A percentile compares a stretch with the other conserved stretches of the same genome.
Conservation (phyloP, 2,888 invertebrate species). For the Rambutsinella grinnellia region DNA sequence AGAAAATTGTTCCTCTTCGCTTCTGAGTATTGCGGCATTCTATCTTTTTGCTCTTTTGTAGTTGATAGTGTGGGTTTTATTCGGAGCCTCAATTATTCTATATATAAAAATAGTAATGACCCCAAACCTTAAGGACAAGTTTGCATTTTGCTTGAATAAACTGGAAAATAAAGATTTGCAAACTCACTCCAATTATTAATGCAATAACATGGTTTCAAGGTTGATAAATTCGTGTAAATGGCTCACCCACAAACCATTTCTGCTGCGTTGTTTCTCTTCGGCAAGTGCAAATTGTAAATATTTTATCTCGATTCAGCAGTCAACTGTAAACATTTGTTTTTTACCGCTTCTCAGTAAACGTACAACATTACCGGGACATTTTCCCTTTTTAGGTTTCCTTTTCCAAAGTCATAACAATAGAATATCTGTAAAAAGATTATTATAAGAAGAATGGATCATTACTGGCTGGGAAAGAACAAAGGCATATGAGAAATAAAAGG, state of each 20-base stretch:
- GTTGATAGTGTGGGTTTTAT: neutral
- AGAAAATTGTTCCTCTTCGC: neutral
- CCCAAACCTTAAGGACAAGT: neutral
- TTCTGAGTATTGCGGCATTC: neutral
- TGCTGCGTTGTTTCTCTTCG: neutral
- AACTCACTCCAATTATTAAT: neutral
- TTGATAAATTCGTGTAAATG: too few relatives aligned
- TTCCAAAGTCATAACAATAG: neutral
- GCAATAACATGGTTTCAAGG: too few relatives aligned
- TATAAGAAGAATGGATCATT: conserved; percentile 41
- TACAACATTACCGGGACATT: too few relatives aligned
- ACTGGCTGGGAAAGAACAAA: conserved; percentile 36
- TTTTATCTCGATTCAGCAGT: conserved; percentile 46
- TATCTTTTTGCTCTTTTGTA: neutral
- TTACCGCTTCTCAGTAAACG: too few relatives aligned
- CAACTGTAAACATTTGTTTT: conserved; percentile 39
- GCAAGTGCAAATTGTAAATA: neutral
- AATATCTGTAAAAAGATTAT: conserved; percentile 34
- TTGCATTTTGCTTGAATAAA: neutral
- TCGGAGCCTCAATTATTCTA: too few relatives aligned
- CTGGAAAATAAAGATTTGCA: neutral
- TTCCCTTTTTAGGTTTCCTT: neutral
- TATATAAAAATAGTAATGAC: too few relatives aligned
- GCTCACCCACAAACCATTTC: too few relatives aligned
- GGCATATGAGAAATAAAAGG: conserved; percentile 27